Conservation (phyloP, 2,113 vertebrate genomes). For the Pristiophorus japonicus region DNA sequence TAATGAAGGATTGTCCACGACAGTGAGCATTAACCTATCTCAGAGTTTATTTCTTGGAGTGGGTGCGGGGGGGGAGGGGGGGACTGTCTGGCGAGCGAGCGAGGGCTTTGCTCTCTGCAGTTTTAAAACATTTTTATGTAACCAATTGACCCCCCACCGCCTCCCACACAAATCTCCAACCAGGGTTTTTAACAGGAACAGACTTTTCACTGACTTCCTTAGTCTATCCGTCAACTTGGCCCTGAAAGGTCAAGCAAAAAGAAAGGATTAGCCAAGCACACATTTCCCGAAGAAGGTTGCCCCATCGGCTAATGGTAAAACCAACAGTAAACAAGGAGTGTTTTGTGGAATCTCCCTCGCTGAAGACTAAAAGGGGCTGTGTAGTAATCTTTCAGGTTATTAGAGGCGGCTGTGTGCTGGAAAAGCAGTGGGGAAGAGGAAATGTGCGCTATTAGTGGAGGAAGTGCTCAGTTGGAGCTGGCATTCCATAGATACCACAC, state of each 20-base stretch:
- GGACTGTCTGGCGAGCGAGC: not conserved
- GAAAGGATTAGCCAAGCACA: not conserved
- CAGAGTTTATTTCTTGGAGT: not conserved
- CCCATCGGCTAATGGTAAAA: not conserved
- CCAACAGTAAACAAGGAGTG: slow-evolving; percentile 10
- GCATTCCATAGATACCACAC: slow-evolving; percentile 35
- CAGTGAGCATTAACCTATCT: not conserved
- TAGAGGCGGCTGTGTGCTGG: not conserved
- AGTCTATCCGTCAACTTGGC: not conserved
- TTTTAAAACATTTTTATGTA: not conserved
- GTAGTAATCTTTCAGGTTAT: not conserved
- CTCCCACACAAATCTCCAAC: not conserved
- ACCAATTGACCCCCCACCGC: not conserved
- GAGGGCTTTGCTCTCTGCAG: not conserved
- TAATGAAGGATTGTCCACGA: not conserved
- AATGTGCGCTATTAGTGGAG: slow-evolving; percentile 29
- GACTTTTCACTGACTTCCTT: not conserved
- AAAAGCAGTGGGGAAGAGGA: slow-evolving; percentile 9
- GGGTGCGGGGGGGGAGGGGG: too few species aligned
- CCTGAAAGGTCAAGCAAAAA: not conserved
- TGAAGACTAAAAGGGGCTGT: not conserved
- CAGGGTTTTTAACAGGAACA: not conserved
- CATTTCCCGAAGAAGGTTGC: not conserved
- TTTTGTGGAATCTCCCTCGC: not conserved
- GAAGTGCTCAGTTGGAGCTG: not conserved